These are phyloP conservation scores for Anguilla japonica DNA, from an alignment of 2,113 vertebrate species.

Conservation along the genomic window DNA sequence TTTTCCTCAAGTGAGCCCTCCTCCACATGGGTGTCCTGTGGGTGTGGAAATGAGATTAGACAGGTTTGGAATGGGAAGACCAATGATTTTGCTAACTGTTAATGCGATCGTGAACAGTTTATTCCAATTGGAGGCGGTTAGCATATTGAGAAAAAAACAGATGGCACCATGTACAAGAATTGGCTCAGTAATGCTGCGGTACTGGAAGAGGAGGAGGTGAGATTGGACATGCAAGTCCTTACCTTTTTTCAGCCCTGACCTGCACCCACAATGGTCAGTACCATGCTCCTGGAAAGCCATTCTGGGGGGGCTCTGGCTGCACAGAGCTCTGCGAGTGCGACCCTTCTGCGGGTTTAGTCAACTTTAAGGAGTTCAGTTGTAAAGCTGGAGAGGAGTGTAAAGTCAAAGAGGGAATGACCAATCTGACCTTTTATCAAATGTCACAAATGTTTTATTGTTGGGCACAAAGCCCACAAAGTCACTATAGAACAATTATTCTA, in stretches of 20 bases:
- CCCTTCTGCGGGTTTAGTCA: background rate
- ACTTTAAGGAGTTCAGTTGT: background rate
- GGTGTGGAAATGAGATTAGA: too few relatives aligned
- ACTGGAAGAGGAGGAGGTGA: too few relatives aligned
- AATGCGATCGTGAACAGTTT: too few relatives aligned
- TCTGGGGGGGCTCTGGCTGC: background rate
- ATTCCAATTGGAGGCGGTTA: conserved; percentile 15
- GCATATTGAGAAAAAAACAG: rapidly evolving
- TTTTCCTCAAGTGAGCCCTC: too few relatives aligned
- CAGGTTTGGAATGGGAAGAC: too few relatives aligned
- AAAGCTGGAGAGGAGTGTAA: conserved; percentile 1
- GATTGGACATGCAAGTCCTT: too few relatives aligned
- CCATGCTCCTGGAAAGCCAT: background rate
- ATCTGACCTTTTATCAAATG: too few relatives aligned
- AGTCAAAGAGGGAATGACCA: background rate
- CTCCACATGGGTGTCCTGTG: too few relatives aligned
- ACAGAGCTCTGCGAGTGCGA: background rate
- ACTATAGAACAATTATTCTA: too few relatives aligned
- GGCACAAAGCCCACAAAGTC: too few relatives aligned
- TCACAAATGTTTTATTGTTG: too few relatives aligned
- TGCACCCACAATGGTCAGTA: conserved; percentile 1
- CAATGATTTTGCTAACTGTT: too few relatives aligned
- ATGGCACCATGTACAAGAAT: conserved; percentile 22
- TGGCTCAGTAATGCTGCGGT: background rate
- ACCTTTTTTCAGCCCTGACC: background rate